Evolutionary conservation across 2,113 vertebrate species (phyloP).

Genomic region (Malurus elegans): DNA sequence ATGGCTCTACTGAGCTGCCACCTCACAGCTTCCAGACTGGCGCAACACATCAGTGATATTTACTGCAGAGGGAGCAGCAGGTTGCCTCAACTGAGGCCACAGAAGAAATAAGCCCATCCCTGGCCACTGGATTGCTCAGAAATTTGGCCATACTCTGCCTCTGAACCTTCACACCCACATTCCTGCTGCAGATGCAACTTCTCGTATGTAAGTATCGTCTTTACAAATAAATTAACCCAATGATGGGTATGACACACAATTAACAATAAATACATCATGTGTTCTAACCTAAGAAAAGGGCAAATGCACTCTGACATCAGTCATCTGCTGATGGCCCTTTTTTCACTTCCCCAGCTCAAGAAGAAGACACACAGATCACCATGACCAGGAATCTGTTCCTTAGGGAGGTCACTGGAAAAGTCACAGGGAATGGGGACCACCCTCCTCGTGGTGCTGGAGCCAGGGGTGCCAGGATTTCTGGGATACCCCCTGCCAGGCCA

Average conservation of each 20-base stretch:
- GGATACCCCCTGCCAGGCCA: not conserved
- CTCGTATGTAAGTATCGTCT: not conserved
- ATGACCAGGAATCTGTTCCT: not conserved
- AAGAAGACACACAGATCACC: not conserved
- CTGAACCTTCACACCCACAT: not conserved
- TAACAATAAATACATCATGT: not conserved
- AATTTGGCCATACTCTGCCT: not conserved
- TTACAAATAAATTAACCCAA: not conserved
- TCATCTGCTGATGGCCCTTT: not conserved
- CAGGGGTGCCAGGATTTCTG: not conserved
- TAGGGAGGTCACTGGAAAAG: not conserved
- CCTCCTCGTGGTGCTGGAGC: rapidly evolving
- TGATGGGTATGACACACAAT: not conserved
- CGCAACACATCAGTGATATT: not conserved
- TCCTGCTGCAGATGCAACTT: not conserved
- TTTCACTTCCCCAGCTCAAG: not conserved
- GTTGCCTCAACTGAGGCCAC: not conserved
- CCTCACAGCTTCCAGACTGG: not conserved
- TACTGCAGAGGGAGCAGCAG: not conserved
- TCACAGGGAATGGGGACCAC: not conserved
- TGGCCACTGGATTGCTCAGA: not conserved
- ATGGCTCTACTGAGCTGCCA: not conserved
- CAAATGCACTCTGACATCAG: not conserved
- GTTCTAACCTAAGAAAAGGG: not conserved
- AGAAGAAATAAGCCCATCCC: not conserved